Percentiles rank a stretch among this genome's conserved stretches.
phyloP scores from a whole-genome alignment of 2,888 invertebrate genomes.

The Ferdinandea cuprea region DNA sequence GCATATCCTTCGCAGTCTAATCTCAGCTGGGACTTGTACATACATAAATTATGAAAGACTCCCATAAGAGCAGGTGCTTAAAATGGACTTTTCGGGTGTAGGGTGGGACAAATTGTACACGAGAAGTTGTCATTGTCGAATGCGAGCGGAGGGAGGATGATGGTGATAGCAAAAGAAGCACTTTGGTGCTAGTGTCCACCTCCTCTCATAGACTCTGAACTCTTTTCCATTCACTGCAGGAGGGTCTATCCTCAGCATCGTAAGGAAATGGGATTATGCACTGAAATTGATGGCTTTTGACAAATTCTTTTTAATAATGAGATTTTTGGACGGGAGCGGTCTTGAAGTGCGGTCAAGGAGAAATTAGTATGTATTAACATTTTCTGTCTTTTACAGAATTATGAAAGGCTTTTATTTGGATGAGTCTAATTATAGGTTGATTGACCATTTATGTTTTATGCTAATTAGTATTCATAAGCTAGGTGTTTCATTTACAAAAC shows the following conservation, averaged over 20 bases:
- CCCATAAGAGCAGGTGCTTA: slow-evolving; percentile 59
- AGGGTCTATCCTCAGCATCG: neutral
- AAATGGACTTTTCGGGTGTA: slow-evolving; percentile 36
- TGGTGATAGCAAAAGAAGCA: neutral
- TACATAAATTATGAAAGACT: slow-evolving; percentile 58
- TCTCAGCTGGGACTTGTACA: slow-evolving; percentile 55
- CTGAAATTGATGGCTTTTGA: slow-evolving; percentile 51
- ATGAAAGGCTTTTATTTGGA: neutral
- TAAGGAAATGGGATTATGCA: slow-evolving; percentile 6
- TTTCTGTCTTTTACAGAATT: slow-evolving; percentile 8
- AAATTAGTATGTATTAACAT: slow-evolving; percentile 5
- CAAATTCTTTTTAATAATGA: slow-evolving; percentile 41
- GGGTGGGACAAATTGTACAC: slow-evolving; percentile 23
- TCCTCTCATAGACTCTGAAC: neutral
- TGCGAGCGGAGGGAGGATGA: neutral
- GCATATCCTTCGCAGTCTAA: slow-evolving; percentile 51
- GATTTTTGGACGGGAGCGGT: neutral
- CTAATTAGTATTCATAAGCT: no score
- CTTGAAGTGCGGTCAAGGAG: slow-evolving; percentile 10
- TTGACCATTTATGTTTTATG: no score
- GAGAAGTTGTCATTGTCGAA: slow-evolving; percentile 55
- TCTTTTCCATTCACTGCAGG: neutral
- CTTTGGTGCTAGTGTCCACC: slow-evolving; percentile 13
- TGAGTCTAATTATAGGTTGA: no score
- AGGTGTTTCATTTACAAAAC: no score